Percentiles rank a stretch among this genome's conserved stretches.
Conservation (phyloP, 2,113 vertebrate species). For the Marmota flaviventris region DNA sequence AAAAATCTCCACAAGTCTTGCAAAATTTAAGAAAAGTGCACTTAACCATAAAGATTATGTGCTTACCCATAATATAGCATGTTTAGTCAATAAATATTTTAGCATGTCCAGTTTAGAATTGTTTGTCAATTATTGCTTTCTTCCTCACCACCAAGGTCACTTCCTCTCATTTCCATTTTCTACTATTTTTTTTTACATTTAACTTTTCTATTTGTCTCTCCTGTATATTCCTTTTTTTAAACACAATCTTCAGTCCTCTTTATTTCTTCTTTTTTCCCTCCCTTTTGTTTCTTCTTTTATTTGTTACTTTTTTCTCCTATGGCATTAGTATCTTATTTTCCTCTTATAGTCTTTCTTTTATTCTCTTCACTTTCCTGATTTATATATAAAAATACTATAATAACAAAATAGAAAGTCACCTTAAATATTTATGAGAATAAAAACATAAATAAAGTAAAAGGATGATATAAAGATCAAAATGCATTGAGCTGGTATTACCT, state of each 20-base stretch:
- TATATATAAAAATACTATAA: not conserved
- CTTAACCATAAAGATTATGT: not conserved
- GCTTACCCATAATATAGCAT: not conserved
- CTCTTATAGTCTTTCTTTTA: not conserved
- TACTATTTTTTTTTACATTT: not conserved
- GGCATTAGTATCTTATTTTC: not conserved
- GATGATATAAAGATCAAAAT: not conserved
- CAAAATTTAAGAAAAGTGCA: not conserved
- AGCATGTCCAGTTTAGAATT: not conserved
- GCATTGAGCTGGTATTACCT: not conserved
- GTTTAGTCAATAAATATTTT: not conserved
- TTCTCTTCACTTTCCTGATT: not conserved
- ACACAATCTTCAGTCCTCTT: not conserved
- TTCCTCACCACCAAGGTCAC: not conserved
- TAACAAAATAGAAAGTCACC: not conserved
- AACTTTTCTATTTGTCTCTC: not conserved
- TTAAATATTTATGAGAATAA: not conserved
- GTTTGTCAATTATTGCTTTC: not conserved
- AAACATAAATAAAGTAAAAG: not conserved
- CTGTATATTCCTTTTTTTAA: not conserved
- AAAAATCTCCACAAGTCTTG: not conserved
- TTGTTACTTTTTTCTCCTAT: not conserved
- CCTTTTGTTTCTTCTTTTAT: accelerated
- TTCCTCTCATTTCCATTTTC: not conserved
- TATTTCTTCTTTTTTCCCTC: not conserved